Percentiles rank a stretch among this genome's conserved stretches.
Evolutionary conservation across 2,113 vertebrate genomes (phyloP).

Genomic region (Microcebus jonahi): DNA sequence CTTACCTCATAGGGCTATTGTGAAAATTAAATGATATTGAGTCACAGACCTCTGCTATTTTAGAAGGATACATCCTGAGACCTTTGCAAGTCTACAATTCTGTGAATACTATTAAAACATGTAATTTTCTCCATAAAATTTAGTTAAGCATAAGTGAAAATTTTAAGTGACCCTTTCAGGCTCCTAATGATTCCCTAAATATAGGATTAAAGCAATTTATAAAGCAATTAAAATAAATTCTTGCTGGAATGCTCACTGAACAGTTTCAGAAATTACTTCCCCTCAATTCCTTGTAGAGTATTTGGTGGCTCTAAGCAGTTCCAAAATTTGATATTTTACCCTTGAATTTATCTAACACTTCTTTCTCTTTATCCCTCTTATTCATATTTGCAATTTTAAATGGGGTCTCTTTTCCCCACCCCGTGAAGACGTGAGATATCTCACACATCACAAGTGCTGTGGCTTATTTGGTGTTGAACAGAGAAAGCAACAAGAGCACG

Average conservation of each 20-base stretch:
- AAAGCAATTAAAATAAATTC: slow-evolving; percentile 76
- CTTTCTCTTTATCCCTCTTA: not conserved
- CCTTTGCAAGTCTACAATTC: slow-evolving; percentile 55
- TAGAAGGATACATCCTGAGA: slow-evolving; percentile 59
- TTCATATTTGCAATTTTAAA: not conserved
- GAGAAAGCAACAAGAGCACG: not conserved
- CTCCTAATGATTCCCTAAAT: slow-evolving; percentile 71
- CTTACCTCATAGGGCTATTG: slow-evolving; percentile 26
- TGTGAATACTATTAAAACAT: slow-evolving; percentile 72
- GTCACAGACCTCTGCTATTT: slow-evolving; percentile 62
- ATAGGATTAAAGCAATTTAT: slow-evolving; percentile 70
- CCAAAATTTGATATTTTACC: not conserved
- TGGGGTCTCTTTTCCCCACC: not conserved
- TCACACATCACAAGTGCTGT: not conserved
- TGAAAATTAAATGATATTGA: slow-evolving; percentile 62
- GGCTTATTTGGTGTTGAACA: not conserved
- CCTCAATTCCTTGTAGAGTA: not conserved
- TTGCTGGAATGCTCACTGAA: slow-evolving; percentile 53
- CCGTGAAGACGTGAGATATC: not conserved
- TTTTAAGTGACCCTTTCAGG: slow-evolving; percentile 69
- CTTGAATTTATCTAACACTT: slow-evolving; percentile 13
- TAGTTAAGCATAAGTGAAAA: slow-evolving; percentile 71
- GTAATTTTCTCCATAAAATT: slow-evolving; percentile 74
- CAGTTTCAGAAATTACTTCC: slow-evolving; percentile 39
- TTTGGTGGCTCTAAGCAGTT: not conserved